These are phyloP conservation scores for Mesitornis unicolor DNA, from an alignment of 2,113 vertebrate genomes.

Conservation along the genomic window DNA sequence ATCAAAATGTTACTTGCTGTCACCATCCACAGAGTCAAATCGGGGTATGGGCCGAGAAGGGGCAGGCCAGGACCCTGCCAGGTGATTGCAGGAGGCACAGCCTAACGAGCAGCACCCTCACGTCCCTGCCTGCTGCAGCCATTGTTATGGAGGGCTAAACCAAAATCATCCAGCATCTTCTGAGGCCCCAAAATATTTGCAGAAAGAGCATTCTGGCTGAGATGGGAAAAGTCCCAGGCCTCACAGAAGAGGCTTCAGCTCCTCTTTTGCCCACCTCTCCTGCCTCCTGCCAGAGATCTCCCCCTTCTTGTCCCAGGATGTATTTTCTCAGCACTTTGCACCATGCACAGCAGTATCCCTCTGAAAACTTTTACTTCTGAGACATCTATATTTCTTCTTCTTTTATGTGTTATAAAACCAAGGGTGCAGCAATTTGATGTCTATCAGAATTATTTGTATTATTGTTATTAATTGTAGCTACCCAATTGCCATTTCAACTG, in stretches of 20 bases:
- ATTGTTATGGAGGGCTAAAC: not conserved
- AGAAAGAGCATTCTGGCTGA: not conserved
- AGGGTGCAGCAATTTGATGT: not conserved
- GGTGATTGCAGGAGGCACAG: not conserved
- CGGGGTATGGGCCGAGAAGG: fast-evolving
- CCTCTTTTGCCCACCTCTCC: not conserved
- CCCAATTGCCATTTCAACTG: not conserved
- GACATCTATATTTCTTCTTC: not conserved
- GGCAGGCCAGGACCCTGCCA: not conserved
- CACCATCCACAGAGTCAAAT: not conserved
- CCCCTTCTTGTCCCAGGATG: not conserved
- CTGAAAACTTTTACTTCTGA: not conserved
- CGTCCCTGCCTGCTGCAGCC: not conserved
- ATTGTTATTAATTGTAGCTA: not conserved
- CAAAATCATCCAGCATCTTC: not conserved
- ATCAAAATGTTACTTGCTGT: not conserved
- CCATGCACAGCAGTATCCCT: not conserved
- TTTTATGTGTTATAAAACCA: not conserved
- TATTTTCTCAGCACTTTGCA: not conserved
- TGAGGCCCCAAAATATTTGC: not conserved
- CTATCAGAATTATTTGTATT: not conserved
- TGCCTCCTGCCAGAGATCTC: not conserved
- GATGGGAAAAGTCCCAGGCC: not conserved
- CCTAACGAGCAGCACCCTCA: not conserved
- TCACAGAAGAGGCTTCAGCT: not conserved